Evolutionary conservation across 2,113 vertebrate species (phyloP), one percentile per base, ranked within the genome.

Genomic region (Bubalus kerabau): DNA sequence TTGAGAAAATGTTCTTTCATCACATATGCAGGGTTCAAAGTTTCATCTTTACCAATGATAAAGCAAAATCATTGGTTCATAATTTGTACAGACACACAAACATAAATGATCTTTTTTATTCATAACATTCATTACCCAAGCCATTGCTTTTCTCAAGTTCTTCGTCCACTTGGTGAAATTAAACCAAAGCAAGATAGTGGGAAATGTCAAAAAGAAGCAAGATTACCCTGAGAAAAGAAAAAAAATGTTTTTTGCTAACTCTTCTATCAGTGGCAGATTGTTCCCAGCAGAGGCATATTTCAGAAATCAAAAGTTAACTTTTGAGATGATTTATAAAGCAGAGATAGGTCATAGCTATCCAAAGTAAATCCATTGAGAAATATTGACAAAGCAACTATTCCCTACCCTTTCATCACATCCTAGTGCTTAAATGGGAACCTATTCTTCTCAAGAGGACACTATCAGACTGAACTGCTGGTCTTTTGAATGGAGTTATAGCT

Each of bases 311-410:
- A 98, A 97, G 92, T 97, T 96, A 97, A 96, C 81, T 96, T 97
- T 87, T 71, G 52, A 48, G 28, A 88, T 95, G 74, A 96, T 97
- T 97, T 97, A 95, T 96, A 91, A 92, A 94, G 19, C 19, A 82
- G 48, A 94, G 52, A 32, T 87, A 95, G 52, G 62, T 94, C 92
- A 95, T 60, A 90, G 46, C 50, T 57, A 86, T 91, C 90, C 74
- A 85, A 96, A 96, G 28, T 23, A 92, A 95, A 97, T 24, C 87
- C 50, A 64, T 64, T 95, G 90, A 92, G 59, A 97, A 98, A 96
- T 91, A 98, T 59, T 98, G 97, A 95, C 54, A 95, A 74, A 94
- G 24, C 32, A 90, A 87, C 43, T n/a, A 48, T 82, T 88, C 50
- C 87, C 59, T 59, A 52, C 50, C 1, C 48, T 95, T 94, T 92